Evolutionary conservation across 2,797 vertebrate species (phyloP), one percentile per base, ranked within the genome.

Genomic region (Apodemus agrarius): DNA sequence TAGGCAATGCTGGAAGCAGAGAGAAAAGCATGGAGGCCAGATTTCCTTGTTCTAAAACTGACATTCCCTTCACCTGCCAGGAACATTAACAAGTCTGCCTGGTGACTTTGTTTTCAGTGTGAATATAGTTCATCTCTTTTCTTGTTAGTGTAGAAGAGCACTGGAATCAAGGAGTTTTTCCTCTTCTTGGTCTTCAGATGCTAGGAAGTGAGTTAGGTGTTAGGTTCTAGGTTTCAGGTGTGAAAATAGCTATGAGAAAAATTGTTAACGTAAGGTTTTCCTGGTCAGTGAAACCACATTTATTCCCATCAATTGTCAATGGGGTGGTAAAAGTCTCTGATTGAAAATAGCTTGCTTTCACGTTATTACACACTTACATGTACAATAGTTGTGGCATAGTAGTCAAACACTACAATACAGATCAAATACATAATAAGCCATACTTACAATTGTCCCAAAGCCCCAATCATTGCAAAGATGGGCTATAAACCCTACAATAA

Each of bases 381-480:
- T 52, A 59, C 57, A 92, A 76, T 72, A 93, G 84, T 16, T 31
- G 49, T 75, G 63, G 52, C 14, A 78, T 10, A 10, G 59, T 1
- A 34, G 4, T n/a, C 95, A 46, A 14, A 74, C 74, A 94, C 72
- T 40, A 49, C 13, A 81, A 19, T 75, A 84, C 40, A 91, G 87
- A 86, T 90, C 40, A 88, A 94, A 96, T 92, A 90, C 29, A 89
- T 31, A 89, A 34, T 24, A 87, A 86, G 57, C n/a, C 90, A 22
- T 46, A 81, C 34, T 86, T 92, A 89, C 12, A 94, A n/a, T 85
- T 7, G 83, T 29, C 78, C 88, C 7, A 54, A 91, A 81, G 13
- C 6, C 40, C 34, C 8, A 74, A 87, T 34, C 78, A 69, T 67
- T 74, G 87, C 24, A 91, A 80, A 54, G 49, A 80, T 91, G 40